Conservation (phyloP, 2,113 vertebrate genomes). For the Paramormyrops kingsleyae region DNA sequence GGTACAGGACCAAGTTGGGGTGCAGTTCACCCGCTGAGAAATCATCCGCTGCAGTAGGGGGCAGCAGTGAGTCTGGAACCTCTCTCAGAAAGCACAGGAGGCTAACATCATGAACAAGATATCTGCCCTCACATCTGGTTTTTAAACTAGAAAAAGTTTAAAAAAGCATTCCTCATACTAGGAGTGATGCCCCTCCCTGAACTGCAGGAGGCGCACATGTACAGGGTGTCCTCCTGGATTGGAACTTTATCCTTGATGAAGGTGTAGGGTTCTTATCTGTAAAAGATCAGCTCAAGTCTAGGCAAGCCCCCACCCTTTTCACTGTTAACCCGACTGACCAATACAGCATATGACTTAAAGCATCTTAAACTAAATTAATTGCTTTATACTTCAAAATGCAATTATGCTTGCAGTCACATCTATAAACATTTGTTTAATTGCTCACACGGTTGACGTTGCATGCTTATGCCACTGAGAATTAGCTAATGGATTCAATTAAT, state of each 20-base stretch:
- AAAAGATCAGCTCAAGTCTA: background rate
- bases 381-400: background rate
- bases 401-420: background rate
- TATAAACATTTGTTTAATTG: background rate
- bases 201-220: background rate
- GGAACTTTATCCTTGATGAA: background rate
- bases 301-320: background rate
- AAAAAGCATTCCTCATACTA: background rate
- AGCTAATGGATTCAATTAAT: background rate
- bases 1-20: constrained; percentile 8
- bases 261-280: background rate
- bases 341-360: background rate
- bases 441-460: background rate
- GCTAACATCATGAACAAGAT: background rate
- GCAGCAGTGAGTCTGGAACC: background rate
- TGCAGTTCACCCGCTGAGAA: constrained; percentile 30
- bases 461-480: background rate
- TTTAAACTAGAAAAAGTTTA: background rate
- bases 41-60: background rate
- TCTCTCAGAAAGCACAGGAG: background rate
- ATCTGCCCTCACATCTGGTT: background rate
- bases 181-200: background rate
- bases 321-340: background rate
- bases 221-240: background rate
- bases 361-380: background rate